Evolutionary conservation across 2,113 vertebrate species (phyloP).

Genomic region (Melospiza georgiana): DNA sequence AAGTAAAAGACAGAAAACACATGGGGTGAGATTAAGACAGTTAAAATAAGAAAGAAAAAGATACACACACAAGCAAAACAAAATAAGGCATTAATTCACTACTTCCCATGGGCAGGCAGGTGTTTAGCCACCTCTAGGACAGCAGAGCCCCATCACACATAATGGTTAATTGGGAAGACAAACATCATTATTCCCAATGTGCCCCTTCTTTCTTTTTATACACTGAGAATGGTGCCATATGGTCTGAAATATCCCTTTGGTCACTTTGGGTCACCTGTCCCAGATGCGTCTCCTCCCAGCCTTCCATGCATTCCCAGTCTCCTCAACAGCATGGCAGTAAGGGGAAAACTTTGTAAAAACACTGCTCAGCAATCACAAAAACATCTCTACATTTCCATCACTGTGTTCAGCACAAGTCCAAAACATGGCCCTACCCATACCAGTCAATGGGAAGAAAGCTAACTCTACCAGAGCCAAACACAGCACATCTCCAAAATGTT

Average conservation of each 20-base stretch:
- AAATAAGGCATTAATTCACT: background rate
- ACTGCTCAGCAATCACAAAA: background rate
- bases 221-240: background rate
- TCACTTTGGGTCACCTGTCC: background rate
- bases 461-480: background rate
- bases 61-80: background rate
- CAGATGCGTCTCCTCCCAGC: background rate
- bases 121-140: background rate
- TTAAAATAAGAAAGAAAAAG: background rate
- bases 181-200: background rate
- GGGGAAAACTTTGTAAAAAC: background rate
- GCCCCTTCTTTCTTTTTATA: background rate
- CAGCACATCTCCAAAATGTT: background rate
- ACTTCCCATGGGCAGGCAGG: background rate
- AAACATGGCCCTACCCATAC: background rate
- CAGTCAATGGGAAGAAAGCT: background rate
- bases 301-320: background rate
- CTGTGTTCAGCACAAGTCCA: background rate
- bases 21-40: background rate
- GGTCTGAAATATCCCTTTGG: background rate
- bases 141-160: background rate
- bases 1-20: background rate
- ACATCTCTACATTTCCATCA: background rate
- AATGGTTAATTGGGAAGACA: background rate
- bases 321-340: rapidly evolving